Evolutionary conservation across 2,113 vertebrate species (phyloP).

Genomic region (Ochotona curzoniae): DNA sequence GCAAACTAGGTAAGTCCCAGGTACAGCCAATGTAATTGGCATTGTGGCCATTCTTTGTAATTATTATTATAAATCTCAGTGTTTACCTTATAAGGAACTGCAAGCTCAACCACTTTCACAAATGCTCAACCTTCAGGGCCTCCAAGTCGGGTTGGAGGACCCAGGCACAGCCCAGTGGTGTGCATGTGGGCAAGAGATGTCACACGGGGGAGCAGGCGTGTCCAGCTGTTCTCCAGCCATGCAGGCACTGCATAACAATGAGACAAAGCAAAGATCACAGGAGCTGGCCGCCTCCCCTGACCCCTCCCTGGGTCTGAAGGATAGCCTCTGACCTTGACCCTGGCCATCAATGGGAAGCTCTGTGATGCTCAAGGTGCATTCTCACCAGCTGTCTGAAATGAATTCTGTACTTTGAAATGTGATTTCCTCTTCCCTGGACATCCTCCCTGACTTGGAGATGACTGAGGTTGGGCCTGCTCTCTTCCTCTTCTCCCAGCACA

Average conservation of each 20-base stretch:
- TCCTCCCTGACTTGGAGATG: neutral
- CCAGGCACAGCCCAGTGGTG: neutral
- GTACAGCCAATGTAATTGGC: neutral
- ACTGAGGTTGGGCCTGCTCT: neutral
- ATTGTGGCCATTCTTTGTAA: too few species aligned
- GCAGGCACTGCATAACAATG: neutral
- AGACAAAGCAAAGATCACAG: neutral
- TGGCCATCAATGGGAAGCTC: neutral
- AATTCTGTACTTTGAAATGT: neutral
- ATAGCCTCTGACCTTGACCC: neutral
- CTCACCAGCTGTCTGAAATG: neutral
- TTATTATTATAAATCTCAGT: neutral
- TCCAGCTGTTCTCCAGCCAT: fast-evolving
- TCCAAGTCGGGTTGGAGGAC: neutral
- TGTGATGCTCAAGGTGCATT: neutral
- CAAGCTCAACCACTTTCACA: neutral
- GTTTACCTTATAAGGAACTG: neutral
- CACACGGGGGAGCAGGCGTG: neutral
- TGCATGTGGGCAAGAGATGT: neutral
- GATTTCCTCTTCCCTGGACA: neutral
- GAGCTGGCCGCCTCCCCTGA: neutral
- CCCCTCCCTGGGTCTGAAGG: neutral
- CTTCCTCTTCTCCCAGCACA: neutral
- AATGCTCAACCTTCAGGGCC: neutral
- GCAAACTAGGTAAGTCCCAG: neutral